Evolutionary conservation across 1,140 invertebrate species (phyloP), one percentile per base, ranked within the genome.

Genomic region (Formica selysi): DNA sequence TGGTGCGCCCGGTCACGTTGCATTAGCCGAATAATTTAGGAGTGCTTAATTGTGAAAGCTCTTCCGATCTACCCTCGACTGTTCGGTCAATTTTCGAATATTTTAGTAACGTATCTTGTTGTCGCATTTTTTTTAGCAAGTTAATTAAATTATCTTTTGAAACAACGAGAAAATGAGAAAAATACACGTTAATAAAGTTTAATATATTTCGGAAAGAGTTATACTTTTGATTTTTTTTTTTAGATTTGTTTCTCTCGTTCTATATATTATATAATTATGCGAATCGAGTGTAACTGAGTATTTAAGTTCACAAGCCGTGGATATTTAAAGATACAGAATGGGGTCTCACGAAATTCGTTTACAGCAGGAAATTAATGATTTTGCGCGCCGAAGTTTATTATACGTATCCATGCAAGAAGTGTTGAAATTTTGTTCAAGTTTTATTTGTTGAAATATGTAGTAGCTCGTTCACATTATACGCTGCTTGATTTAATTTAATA

Each of bases 241-340:
- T 32, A 44, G 19, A 22, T 29, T 19, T 1, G 26, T 41, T n/a
- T 29, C 10, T 32, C 10, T 44, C 19, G 29, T 73, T 29, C 16
- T 51, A 6, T 51, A 51, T 5, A 19, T 51, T 7, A 44, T 22
- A 16, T 54, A 13, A 61, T 22, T 10, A 38, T 36, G 19, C 10
- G 38, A 44, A 41, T 73, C 51, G 26, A 44, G 26, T 44, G 22
- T 26, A 71, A 61, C 57, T 19, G 54, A 51, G 67, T 73, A 74
- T 36, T 83, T 73, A 44, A 54, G n/a, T 2, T 61, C 10, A 51
- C 22, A 32, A 54, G 48, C 19, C 67, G 54, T 8, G 67, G 38
- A n/a, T 83, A 83, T 83, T 74, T 83, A 73, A 74, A 83, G 57
- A n/a, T 61, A 16, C 38, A 61, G n/a, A 83, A 74, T 73, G 54